Evolutionary conservation across 2,113 vertebrate species (phyloP).

Genomic region (Embiotoca jacksoni): DNA sequence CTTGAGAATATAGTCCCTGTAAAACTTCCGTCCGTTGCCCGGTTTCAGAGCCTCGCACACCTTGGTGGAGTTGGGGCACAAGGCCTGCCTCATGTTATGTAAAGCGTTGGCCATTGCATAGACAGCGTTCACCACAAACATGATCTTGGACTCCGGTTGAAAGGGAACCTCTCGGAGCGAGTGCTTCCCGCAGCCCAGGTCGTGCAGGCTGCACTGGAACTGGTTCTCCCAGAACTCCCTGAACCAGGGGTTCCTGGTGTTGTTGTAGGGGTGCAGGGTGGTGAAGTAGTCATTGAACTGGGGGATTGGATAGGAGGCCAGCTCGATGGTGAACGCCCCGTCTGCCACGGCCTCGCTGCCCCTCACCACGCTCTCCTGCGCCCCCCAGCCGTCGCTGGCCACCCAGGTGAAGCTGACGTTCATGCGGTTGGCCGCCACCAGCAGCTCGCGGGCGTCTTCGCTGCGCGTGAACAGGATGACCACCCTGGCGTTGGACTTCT

Average conservation of each 20-base stretch:
- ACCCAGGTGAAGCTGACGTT: conserved; percentile 96
- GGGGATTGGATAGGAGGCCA: conserved; percentile 92
- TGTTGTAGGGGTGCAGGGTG: conserved; percentile 91
- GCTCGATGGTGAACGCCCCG: conserved; percentile 96
- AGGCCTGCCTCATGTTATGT: conserved; percentile 92
- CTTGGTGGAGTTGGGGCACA: conserved; percentile 92
- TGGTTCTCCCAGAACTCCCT: conserved; percentile 98
- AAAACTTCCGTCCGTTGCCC: conserved; percentile 93
- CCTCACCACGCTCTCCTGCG: conserved; percentile 94
- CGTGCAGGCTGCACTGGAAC: conserved; percentile 92
- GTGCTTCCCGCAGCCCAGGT: conserved; percentile 87
- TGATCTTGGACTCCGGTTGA: conserved; percentile 98
- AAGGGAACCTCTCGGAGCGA: conserved; percentile 89
- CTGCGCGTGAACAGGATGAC: conserved; percentile 96
- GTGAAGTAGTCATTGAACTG: conserved; percentile 94
- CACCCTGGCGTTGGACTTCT: conserved; percentile 95
- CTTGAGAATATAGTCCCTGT: conserved; percentile 97
- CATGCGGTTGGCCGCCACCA: conserved; percentile 91
- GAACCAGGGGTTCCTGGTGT: conserved; percentile 97
- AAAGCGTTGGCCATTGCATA: conserved; percentile 95
- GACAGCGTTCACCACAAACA: conserved; percentile 96
- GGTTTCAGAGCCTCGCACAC: conserved; percentile 94
- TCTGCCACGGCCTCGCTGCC: conserved; percentile 93
- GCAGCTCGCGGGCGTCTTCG: conserved; percentile 93
- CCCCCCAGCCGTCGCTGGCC: conserved; percentile 98